phyloP scores from a whole-genome alignment of 2,113 vertebrate genomes.

The Oreochromis spilurus region DNA sequence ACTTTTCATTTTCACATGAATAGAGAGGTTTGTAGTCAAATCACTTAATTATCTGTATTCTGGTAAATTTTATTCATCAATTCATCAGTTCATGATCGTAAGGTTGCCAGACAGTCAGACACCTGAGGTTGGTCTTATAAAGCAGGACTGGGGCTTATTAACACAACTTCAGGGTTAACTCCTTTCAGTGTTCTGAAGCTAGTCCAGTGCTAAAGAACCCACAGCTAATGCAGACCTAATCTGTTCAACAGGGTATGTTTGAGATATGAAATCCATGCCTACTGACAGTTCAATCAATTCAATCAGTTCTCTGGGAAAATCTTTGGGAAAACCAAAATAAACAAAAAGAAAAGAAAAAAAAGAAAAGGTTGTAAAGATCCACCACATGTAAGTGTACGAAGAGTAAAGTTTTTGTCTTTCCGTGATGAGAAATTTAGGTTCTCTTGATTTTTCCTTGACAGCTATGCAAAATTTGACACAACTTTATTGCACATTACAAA shows the following conservation, averaged over 20 bases:
- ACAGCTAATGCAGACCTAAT: rapidly evolving
- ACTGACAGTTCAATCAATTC: not conserved
- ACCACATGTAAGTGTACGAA: not conserved
- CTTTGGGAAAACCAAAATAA: not conserved
- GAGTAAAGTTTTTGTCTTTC: not conserved
- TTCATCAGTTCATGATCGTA: not conserved
- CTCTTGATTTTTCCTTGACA: not conserved
- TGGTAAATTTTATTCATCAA: not conserved
- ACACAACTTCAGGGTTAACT: not conserved
- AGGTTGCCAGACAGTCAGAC: not conserved
- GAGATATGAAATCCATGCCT: rapidly evolving
- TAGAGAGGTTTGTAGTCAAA: not conserved
- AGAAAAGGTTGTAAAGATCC: not conserved
- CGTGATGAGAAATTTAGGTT: rapidly evolving
- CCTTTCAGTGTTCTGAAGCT: rapidly evolving
- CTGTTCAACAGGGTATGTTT: not conserved
- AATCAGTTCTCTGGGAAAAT: rapidly evolving
- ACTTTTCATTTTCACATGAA: not conserved
- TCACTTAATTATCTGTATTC: not conserved
- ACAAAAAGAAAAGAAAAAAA: rapidly evolving
- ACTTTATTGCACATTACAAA: not conserved
- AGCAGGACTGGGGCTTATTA: not conserved
- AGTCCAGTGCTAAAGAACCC: not conserved
- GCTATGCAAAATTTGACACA: rapidly evolving
- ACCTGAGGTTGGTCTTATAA: not conserved